Conservation (phyloP, 2,888 invertebrate genomes). For the Sinodicranocentrus sp. region DNA sequence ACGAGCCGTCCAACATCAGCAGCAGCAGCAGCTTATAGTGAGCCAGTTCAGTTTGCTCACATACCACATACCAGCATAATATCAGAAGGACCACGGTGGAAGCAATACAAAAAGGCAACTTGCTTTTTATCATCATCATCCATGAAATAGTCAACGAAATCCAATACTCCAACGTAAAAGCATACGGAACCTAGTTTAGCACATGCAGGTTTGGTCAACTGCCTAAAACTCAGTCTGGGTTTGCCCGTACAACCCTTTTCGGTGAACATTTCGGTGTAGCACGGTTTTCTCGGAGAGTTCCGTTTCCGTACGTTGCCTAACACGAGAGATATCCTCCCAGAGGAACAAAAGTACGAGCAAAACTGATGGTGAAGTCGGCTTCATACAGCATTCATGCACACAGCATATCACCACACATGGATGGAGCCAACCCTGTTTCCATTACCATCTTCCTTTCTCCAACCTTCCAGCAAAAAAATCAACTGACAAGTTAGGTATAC, state of each 20-base stretch:
- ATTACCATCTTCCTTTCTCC: no score
- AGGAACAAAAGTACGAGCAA: conserved; percentile 20
- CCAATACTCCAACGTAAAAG: no score
- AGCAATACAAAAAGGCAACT: neutral
- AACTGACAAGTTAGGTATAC: neutral
- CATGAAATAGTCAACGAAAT: no score
- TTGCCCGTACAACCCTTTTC: conserved; percentile 46
- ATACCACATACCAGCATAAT: conserved; percentile 21
- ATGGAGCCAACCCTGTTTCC: no score
- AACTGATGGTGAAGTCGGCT: neutral
- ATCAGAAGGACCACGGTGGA: neutral
- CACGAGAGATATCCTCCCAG: conserved; percentile 38
- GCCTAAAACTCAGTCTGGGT: conserved; percentile 46
- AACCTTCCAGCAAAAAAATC: no score
- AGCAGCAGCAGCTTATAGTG: conserved; percentile 24
- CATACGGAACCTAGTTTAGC: neutral
- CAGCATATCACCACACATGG: no score
- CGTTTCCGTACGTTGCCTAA: conserved; percentile 50
- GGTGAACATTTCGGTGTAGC: conserved; percentile 35
- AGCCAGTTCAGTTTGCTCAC: conserved; percentile 42
- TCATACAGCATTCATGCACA: no score
- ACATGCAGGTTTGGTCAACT: conserved; percentile 18
- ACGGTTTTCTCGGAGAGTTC: conserved; percentile 41
- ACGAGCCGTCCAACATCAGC: conserved; percentile 18
- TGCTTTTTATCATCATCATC: no score